Evolutionary conservation across 1,140 invertebrate genomes (phyloP).

Genomic region (Pararge aegeria): DNA sequence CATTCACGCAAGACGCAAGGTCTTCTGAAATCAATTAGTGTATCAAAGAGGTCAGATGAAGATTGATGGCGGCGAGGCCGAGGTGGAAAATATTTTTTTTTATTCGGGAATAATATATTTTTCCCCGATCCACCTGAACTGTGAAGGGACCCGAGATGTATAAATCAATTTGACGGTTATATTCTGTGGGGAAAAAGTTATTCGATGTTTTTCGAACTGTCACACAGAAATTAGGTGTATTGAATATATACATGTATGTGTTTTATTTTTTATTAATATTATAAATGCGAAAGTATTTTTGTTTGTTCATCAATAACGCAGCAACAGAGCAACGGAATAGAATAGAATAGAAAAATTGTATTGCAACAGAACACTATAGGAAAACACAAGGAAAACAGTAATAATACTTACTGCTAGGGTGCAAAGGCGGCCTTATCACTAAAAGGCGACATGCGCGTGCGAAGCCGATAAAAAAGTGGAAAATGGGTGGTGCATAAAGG

Average conservation of each 20-base stretch:
- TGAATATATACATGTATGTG: neutral
- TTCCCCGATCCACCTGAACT: neutral
- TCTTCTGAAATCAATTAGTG: neutral
- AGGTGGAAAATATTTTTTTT: neutral
- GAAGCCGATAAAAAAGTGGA: too few relatives aligned
- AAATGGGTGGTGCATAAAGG: too few relatives aligned
- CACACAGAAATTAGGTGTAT: neutral
- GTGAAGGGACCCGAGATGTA: neutral
- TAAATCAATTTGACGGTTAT: constrained; percentile 7
- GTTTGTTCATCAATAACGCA: too few relatives aligned
- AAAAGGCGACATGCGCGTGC: too few relatives aligned
- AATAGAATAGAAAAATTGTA: too few relatives aligned
- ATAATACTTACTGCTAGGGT: too few relatives aligned
- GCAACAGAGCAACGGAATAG: too few relatives aligned
- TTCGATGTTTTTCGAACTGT: neutral
- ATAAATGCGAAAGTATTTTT: too few relatives aligned
- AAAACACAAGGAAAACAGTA: too few relatives aligned
- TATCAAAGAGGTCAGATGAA: constrained; percentile 5
- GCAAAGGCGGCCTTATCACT: too few relatives aligned
- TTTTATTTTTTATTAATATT: neutral
- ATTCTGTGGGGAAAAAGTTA: neutral
- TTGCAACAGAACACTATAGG: too few relatives aligned
- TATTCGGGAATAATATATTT: neutral
- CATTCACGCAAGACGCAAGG: neutral
- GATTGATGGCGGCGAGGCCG: neutral